These are phyloP conservation scores for Turritopsis rubra DNA, from an alignment of 30 jellyfish, hydroid and myxozoan species.

Conservation along the genomic window DNA sequence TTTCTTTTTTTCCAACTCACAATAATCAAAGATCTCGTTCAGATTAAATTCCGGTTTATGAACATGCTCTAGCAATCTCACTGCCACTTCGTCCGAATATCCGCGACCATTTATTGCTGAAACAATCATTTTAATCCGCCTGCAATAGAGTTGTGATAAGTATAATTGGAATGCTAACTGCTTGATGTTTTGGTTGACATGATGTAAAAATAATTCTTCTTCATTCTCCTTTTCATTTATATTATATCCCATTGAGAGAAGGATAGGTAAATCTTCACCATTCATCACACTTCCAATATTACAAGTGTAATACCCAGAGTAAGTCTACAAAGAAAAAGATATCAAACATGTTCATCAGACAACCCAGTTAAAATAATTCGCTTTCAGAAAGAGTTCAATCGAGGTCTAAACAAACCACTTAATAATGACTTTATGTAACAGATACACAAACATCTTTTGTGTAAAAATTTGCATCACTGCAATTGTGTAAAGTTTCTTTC, in stretches of 20 bases:
- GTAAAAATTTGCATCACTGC: too few relatives aligned
- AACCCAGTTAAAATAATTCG: too few relatives aligned
- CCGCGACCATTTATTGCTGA: not conserved
- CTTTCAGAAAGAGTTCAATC: too few relatives aligned
- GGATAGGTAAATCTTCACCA: constrained; percentile 1
- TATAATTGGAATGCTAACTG: not conserved
- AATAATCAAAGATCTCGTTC: not conserved
- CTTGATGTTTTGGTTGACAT: not conserved
- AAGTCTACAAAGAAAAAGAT: not conserved
- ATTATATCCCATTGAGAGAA: not conserved
- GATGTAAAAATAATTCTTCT: not conserved
- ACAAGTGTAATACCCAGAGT: constrained; percentile 9
- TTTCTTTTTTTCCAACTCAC: not conserved
- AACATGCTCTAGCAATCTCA: not conserved
- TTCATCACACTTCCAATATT: constrained; percentile 5
- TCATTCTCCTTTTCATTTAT: not conserved
- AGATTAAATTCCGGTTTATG: constrained; percentile 9
- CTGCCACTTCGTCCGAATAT: not conserved
- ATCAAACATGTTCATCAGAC: not conserved
- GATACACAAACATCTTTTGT: too few relatives aligned
- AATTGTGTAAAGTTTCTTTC: too few relatives aligned
- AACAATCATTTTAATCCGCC: constrained; percentile 1
- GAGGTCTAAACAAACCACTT: too few relatives aligned
- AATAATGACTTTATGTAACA: too few relatives aligned
- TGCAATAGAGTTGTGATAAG: not conserved